A percentile compares a stretch with the other conserved stretches of the same genome.
phyloP scores from a whole-genome alignment of 2,797 vertebrate species.

The Trachops cirrhosus region DNA sequence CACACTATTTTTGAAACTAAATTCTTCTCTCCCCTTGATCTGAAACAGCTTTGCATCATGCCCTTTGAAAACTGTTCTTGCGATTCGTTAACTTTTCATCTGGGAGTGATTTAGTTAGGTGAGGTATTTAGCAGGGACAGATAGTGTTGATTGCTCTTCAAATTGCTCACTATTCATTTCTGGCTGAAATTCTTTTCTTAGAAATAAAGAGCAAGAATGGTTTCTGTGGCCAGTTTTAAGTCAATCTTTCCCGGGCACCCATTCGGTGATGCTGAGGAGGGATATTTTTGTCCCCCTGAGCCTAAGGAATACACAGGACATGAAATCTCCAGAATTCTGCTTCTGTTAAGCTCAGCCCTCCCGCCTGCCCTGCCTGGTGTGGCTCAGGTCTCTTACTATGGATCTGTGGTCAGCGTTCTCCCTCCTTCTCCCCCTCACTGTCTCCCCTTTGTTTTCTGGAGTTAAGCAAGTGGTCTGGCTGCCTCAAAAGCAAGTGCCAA shows the following conservation, averaged over 20 bases:
- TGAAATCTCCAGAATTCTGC: not conserved
- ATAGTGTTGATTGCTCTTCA: not conserved
- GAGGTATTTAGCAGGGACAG: not conserved
- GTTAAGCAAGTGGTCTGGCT: not conserved
- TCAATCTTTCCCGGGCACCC: not conserved
- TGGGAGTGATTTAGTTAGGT: not conserved
- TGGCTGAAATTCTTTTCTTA: not conserved
- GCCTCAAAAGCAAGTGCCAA: not conserved
- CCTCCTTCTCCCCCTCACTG: not conserved
- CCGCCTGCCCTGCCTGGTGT: accelerated
- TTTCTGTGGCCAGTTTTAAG: not conserved
- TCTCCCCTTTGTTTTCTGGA: not conserved
- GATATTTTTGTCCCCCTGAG: not conserved
- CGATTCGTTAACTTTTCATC: not conserved
- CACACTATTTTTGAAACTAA: not conserved
- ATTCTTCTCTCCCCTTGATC: not conserved
- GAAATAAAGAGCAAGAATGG: not conserved
- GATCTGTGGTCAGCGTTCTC: not conserved
- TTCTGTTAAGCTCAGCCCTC: not conserved
- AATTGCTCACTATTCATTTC: not conserved
- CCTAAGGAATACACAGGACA: not conserved
- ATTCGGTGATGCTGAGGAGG: not conserved
- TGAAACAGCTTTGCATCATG: not conserved
- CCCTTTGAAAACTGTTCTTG: not conserved
- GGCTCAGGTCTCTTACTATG: too few species aligned